Conservation (phyloP, 2,797 vertebrate species). For the Carduelis carduelis region DNA sequence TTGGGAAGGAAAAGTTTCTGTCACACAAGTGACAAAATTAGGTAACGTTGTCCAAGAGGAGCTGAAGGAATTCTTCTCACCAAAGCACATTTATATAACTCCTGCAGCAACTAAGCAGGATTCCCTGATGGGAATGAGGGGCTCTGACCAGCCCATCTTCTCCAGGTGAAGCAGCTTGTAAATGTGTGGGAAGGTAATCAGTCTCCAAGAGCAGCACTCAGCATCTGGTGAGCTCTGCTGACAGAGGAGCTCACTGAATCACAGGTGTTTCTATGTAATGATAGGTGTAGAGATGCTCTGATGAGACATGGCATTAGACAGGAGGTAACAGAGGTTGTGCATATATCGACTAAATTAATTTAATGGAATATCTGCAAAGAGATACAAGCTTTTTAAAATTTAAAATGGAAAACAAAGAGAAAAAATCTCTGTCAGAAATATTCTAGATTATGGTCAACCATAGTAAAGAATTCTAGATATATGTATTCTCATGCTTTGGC, state of each 20-base stretch:
- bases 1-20: not conserved
- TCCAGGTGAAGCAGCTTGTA: not conserved
- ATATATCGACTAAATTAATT: not conserved
- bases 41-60: not conserved
- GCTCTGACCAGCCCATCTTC: not conserved
- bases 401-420: not conserved
- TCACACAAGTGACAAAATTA: not conserved
- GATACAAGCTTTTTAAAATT: not conserved
- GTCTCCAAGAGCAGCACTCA: not conserved
- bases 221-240: not conserved
- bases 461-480: not conserved
- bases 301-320: not conserved
- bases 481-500: not conserved
- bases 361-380: not conserved
- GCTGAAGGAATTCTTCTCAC: not conserved
- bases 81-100: not conserved
- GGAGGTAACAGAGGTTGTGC: not conserved
- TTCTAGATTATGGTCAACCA: not conserved
- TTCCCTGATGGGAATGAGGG: not conserved
- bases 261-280: not conserved
- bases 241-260: not conserved
- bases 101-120: not conserved
- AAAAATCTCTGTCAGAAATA: not conserved
- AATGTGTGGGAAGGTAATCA: not conserved
- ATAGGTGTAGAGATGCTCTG: not conserved